These are phyloP conservation scores for Limnothrissa miodon DNA, from an alignment of 2,113 vertebrate species.

Conservation along the genomic window DNA sequence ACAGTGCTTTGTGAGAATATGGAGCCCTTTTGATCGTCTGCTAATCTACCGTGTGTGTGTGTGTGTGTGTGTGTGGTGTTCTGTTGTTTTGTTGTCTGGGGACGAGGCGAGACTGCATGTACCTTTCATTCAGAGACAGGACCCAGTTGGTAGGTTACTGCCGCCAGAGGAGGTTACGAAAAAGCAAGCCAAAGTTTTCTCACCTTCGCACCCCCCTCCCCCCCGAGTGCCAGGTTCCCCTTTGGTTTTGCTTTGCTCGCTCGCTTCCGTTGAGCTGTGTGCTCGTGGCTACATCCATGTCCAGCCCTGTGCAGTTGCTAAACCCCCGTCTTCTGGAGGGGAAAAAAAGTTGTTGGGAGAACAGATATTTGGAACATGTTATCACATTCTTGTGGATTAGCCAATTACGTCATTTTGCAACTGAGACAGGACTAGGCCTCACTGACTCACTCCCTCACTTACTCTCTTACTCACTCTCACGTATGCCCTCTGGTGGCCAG, in stretches of 20 bases:
- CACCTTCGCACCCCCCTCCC: background rate
- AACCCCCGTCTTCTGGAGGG: conserved; percentile 2
- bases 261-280: background rate
- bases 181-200: background rate
- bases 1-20: background rate
- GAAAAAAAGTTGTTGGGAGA: background rate
- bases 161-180: background rate
- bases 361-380: conserved; percentile 26
- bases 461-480: conserved; percentile 20
- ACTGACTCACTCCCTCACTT: background rate
- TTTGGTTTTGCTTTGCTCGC: background rate
- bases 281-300: background rate
- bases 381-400: conserved; percentile 35
- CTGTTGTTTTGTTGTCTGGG: background rate
- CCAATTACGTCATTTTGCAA: conserved; percentile 30
- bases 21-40: background rate
- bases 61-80: background rate
- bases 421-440: conserved; percentile 12
- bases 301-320: background rate
- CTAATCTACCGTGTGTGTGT: background rate
- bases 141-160: background rate
- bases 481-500: conserved; percentile 63
- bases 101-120: background rate
- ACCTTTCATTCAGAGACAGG: background rate
- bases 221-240: background rate